Percentiles rank a stretch among this genome's conserved stretches.
Evolutionary conservation across 2,888 invertebrate genomes (phyloP).

Genomic region (Carcina quercana): DNA sequence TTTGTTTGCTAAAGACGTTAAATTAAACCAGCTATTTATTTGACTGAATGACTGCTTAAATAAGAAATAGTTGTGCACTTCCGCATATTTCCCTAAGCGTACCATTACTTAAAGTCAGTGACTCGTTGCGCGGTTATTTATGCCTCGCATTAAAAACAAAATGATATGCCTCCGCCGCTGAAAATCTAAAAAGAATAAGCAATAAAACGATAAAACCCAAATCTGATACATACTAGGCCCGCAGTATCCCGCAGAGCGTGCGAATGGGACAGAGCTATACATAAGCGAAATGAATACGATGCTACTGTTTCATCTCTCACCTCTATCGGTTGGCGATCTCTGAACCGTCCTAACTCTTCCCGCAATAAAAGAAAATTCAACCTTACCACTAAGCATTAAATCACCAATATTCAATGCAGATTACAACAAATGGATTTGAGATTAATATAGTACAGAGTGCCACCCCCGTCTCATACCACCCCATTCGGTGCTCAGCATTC

Average conservation of each 20-base stretch:
- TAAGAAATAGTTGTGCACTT: slow-evolving; percentile 53
- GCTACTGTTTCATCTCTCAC: slow-evolving; percentile 75
- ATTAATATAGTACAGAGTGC: slow-evolving; percentile 73
- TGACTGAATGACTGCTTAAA: too few species aligned
- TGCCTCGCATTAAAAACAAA: slow-evolving; percentile 70
- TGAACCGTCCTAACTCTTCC: slow-evolving; percentile 66
- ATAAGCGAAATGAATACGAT: slow-evolving; percentile 67
- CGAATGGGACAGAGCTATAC: slow-evolving; percentile 58
- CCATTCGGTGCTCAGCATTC: slow-evolving; percentile 71
- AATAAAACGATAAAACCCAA: slow-evolving; percentile 75
- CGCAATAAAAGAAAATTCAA: slow-evolving; percentile 49
- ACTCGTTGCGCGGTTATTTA: slow-evolving; percentile 65
- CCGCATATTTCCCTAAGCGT: slow-evolving; percentile 59
- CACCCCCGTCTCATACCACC: slow-evolving; percentile 70
- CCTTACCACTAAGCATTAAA: slow-evolving; percentile 43
- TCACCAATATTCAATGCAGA: slow-evolving; percentile 55
- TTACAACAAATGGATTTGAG: slow-evolving; percentile 73
- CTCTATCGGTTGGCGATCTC: slow-evolving; percentile 68
- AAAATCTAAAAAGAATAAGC: slow-evolving; percentile 76
- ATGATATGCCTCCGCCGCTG: slow-evolving; percentile 73
- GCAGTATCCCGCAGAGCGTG: slow-evolving; percentile 63
- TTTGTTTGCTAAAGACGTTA: too few species aligned
- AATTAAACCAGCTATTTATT: too few species aligned
- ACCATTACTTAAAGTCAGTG: slow-evolving; percentile 62
- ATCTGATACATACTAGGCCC: slow-evolving; percentile 73